phyloP scores from a whole-genome alignment of 1,140 invertebrate genomes.

The Stegodyphus dumicola region DNA sequence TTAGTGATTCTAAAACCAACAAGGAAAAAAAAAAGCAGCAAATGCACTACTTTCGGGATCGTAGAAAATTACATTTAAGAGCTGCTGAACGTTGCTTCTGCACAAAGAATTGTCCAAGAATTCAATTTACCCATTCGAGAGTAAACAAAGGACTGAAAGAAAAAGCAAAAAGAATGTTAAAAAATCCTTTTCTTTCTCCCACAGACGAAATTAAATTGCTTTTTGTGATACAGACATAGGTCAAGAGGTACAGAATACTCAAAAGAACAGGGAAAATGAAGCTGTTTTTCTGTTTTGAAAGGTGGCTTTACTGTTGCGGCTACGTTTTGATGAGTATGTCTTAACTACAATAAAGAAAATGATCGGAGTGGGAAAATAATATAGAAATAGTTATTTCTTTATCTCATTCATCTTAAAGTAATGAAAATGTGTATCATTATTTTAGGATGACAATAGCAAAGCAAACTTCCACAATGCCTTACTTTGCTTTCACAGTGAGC shows the following conservation, averaged over 20 bases:
- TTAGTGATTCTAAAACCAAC: neutral
- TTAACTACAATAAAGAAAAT: too few relatives aligned
- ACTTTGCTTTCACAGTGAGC: too few relatives aligned
- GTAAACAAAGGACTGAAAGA: slow-evolving; percentile 36
- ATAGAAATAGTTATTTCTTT: too few relatives aligned
- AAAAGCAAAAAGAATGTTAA: slow-evolving; percentile 27
- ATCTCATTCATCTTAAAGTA: too few relatives aligned
- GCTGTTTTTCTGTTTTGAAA: too few relatives aligned
- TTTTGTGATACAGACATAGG: slow-evolving; percentile 43
- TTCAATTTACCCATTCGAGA: slow-evolving; percentile 44
- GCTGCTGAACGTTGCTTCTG: slow-evolving; percentile 15
- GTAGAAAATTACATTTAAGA: slow-evolving; percentile 46
- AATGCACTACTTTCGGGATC: neutral
- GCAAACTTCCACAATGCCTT: too few relatives aligned
- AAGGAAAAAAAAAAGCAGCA: neutral
- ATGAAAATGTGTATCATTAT: too few relatives aligned
- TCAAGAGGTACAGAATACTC: slow-evolving; percentile 21
- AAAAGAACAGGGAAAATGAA: too few relatives aligned
- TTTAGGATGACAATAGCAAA: too few relatives aligned
- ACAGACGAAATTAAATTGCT: slow-evolving; percentile 52
- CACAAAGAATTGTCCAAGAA: slow-evolving; percentile 24
- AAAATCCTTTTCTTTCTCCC: slow-evolving; percentile 20
- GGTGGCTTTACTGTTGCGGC: too few relatives aligned
- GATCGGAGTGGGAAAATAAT: too few relatives aligned
- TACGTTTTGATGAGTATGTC: too few relatives aligned